Evolutionary conservation across 2,113 vertebrate genomes (phyloP), one percentile per base, ranked within the genome.

Genomic region (Emydocephalus ijimae): DNA sequence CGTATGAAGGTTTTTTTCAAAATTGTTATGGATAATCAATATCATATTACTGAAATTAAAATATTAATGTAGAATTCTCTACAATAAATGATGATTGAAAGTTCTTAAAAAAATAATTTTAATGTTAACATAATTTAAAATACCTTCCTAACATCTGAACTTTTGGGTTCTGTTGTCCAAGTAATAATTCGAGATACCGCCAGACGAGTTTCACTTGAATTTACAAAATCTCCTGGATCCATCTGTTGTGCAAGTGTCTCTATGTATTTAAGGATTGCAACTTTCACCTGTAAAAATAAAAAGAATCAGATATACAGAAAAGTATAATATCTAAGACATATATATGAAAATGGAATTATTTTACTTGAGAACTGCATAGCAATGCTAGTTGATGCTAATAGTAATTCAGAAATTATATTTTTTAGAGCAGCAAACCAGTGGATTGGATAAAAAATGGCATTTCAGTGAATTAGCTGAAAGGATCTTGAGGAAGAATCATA

Each of bases 121-220:
- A n/a, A 57, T 88, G 23, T 93, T 48, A 57, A 61, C 50, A 57
- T 85, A n/a, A 59, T 39, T 3, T 91, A 92, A 95, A 97, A 3
- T 95, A 99, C 99, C 98, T 99, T 99, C 93, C 99, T 98, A 97
- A 99, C 98, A 23, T 99, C 99, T 54, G 99, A 99, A 96, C 99
- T 99, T 97, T 99, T 99, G 86, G 98, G 99, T 96, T 99, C 99
- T 92, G 98, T 99, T 91, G 99, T 99, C 99, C 99, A 99, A 48
- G 99, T 99, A 96, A 99, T 99, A 95, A 99, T 98, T 85, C 99
- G 98, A 59, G 99, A 99, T 90, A 99, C 98, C 8, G 99, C 99
- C 94, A 99, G 97, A 59, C 99, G 98, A 43, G 99, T 99, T 98
- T 99, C 99, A 95, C 99, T 99, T 92, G 98, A 99, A 97, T 99